Percentiles rank a stretch among this genome's conserved stretches.
Conservation (phyloP, 2,797 vertebrate genomes). For the Argentina silus region DNA sequence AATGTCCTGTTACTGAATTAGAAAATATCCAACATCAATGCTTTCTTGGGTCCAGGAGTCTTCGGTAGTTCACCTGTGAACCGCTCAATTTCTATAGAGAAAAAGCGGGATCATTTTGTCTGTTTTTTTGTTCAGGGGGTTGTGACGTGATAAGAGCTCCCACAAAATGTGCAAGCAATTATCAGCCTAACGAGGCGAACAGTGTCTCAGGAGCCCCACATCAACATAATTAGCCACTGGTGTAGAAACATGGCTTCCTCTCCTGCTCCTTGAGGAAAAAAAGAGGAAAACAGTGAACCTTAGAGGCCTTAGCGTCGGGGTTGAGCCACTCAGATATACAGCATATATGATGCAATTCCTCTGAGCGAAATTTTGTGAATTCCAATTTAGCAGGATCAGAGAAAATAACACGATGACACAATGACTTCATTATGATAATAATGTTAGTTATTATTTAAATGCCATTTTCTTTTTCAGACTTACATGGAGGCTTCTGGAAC, state of each 20-base stretch:
- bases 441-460: too few species aligned
- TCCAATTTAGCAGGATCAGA: slow-evolving; percentile 14
- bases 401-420: not conserved
- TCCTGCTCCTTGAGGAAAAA: slow-evolving; percentile 27
- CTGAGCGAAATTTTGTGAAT: slow-evolving; percentile 5
- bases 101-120: slow-evolving; percentile 12
- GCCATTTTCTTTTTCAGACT: too few species aligned
- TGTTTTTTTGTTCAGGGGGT: slow-evolving; percentile 21
- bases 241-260: slow-evolving; percentile 35
- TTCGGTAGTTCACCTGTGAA: not conserved
- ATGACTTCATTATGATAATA: not conserved
- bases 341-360: slow-evolving; percentile 25
- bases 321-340: slow-evolving; percentile 11
- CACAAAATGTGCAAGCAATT: slow-evolving; percentile 61
- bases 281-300: slow-evolving; percentile 31
- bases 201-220: slow-evolving; percentile 51
- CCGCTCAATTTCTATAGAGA: not conserved
- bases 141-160: slow-evolving; percentile 37
- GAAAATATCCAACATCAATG: not conserved
- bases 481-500: too few species aligned
- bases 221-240: slow-evolving; percentile 64
- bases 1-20: not conserved
- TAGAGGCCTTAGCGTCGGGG: slow-evolving; percentile 37
- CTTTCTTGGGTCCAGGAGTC: not conserved
- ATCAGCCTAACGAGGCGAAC: slow-evolving; percentile 66